Evolutionary conservation across 2,113 vertebrate genomes (phyloP).

Genomic region (Oreochromis aureus): DNA sequence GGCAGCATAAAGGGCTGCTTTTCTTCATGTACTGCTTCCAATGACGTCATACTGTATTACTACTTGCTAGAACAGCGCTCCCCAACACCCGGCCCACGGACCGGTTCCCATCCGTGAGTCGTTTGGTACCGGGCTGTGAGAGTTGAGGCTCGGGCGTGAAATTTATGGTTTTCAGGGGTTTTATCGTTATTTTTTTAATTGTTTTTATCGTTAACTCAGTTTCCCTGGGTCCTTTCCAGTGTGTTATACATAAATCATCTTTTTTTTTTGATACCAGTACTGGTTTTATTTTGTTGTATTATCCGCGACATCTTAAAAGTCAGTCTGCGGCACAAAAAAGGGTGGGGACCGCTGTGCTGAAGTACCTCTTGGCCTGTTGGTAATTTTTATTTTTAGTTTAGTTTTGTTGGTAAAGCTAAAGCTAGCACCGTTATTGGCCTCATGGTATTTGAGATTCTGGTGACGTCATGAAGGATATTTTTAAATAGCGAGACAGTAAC

Average conservation of each 20-base stretch:
- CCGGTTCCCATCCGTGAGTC: background rate
- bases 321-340: background rate
- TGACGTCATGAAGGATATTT: background rate
- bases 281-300: accelerated
- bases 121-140: accelerated
- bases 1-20: background rate
- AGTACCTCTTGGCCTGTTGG: background rate
- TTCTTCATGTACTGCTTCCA: background rate
- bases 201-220: background rate
- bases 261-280: background rate
- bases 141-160: background rate
- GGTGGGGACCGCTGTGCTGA: background rate
- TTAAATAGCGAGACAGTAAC: background rate
- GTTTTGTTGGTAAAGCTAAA: background rate
- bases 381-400: background rate
- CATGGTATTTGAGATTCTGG: background rate
- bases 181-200: accelerated
- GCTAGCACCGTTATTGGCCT: background rate
- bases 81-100: accelerated
- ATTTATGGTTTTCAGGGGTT: background rate
- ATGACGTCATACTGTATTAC: background rate
- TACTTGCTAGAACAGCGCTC: background rate
- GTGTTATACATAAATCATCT: background rate
- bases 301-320: background rate
- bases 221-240: accelerated